phyloP scores from a whole-genome alignment of 2,888 invertebrate genomes.

The Acrobasis consociella region DNA sequence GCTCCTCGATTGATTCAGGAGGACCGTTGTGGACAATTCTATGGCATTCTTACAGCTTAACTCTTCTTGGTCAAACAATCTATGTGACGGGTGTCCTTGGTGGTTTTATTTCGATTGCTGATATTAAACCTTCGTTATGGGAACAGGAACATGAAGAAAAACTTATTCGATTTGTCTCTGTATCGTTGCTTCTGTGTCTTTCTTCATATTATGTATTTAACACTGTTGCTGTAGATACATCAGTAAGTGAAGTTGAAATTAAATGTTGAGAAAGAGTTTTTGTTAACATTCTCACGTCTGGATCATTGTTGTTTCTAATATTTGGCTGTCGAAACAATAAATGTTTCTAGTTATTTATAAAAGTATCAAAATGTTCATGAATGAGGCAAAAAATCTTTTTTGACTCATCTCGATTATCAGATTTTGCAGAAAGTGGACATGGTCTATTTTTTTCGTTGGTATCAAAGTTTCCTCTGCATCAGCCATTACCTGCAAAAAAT shows the following conservation, averaged over 20 bases:
- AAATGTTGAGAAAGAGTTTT: background rate
- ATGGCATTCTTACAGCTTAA: background rate
- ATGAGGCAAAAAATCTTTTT: no score
- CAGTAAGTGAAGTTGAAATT: background rate
- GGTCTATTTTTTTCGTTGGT: no score
- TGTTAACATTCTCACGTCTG: background rate
- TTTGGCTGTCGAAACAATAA: background rate
- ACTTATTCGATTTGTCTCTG: background rate
- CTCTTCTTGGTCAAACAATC: constrained; percentile 1
- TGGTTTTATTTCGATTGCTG: background rate
- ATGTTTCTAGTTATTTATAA: background rate
- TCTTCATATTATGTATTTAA: background rate
- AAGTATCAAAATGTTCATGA: no score
- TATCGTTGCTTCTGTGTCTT: background rate
- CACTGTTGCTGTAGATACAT: background rate
- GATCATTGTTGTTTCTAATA: background rate
- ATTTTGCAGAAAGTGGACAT: no score
- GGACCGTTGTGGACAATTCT: background rate
- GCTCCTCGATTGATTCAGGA: constrained; percentile 2
- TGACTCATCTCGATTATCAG: no score
- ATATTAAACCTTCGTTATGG: background rate
- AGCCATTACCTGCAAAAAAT: no score
- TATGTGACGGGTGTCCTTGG: background rate
- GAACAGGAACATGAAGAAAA: background rate
- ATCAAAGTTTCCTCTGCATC: no score